Conservation (phyloP, 2,888 invertebrate species). For the Cryptosula pallasiana region DNA sequence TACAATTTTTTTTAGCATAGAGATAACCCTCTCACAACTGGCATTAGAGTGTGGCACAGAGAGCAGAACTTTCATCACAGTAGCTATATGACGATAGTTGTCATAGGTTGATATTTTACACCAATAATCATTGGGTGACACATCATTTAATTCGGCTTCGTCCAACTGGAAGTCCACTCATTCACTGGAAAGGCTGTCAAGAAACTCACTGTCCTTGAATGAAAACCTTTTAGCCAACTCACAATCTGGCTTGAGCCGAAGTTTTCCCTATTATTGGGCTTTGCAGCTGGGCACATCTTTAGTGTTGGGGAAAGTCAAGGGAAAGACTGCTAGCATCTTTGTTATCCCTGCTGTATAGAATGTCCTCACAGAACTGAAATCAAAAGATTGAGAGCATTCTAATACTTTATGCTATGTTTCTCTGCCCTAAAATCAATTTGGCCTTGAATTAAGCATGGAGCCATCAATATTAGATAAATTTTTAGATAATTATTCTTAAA, state of each 20-base stretch:
- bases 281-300: not conserved
- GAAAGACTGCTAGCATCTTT: not conserved
- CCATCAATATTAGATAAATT: no score
- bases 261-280: not conserved
- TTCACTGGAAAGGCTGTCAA: not conserved
- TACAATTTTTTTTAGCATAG: constrained; percentile 4
- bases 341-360: not conserved
- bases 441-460: no score
- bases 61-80: not conserved
- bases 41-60: not conserved
- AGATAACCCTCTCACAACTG: not conserved
- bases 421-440: no score
- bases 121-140: not conserved
- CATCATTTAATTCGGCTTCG: not conserved
- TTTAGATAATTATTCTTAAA: no score
- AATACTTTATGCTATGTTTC: no score
- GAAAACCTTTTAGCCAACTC: not conserved
- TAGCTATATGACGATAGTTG: no score
- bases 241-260: not conserved
- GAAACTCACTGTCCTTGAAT: not conserved
- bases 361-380: not conserved
- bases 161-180: not conserved
- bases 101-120: no score
- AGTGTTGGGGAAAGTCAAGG: not conserved
- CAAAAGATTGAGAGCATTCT: no score